phyloP scores from a whole-genome alignment of 2,113 vertebrate species.

The Stomatorhinus ivindoensis region DNA sequence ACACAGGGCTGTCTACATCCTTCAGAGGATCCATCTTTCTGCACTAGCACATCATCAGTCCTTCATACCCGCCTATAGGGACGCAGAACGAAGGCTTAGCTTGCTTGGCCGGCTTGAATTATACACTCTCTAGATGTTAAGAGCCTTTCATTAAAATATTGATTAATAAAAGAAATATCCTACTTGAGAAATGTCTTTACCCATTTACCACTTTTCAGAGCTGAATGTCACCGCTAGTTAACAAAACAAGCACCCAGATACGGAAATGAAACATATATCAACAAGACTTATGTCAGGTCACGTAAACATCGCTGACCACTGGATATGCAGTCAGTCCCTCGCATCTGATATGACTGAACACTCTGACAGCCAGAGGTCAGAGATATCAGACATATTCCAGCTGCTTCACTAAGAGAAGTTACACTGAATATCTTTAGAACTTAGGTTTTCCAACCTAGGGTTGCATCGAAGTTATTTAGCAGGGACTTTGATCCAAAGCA shows the following conservation, averaged over 20 bases:
- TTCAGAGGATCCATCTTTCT: not conserved
- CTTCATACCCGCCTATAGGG: not conserved
- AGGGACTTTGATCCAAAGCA: not conserved
- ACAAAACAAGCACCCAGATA: not conserved
- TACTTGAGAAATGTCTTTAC: not conserved
- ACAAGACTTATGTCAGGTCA: not conserved
- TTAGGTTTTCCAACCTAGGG: not conserved
- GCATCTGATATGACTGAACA: not conserved
- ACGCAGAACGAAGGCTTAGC: not conserved
- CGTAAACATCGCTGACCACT: not conserved
- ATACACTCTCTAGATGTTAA: not conserved
- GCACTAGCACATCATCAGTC: not conserved
- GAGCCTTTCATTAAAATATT: not conserved
- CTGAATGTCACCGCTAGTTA: not conserved
- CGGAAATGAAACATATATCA: not conserved
- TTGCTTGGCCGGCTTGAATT: not conserved
- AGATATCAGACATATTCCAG: not conserved
- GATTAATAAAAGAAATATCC: not conserved
- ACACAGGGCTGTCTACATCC: not conserved
- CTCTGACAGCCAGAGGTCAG: not conserved
- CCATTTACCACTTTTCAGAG: not conserved
- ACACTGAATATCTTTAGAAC: not conserved
- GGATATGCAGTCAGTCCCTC: not conserved
- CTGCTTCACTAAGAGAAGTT: not conserved
- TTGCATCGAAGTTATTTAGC: not conserved